phyloP scores from a whole-genome alignment of 2,113 vertebrate genomes.

The Paracanthobrama guichenoti region DNA sequence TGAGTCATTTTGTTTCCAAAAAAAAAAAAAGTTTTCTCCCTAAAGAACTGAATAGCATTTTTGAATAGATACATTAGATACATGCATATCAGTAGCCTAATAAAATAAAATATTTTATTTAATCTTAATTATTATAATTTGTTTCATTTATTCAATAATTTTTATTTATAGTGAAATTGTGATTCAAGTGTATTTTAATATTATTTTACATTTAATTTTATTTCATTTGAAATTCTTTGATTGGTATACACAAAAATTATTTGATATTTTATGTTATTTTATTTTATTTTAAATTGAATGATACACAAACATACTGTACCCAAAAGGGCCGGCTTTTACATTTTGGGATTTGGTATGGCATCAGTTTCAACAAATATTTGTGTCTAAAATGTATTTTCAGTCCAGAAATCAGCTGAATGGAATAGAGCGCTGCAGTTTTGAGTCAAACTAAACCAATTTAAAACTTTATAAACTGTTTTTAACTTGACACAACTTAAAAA shows the following conservation, averaged over 20 bases:
- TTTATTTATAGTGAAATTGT: neutral
- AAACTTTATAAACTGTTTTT: neutral
- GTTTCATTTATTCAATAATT: neutral
- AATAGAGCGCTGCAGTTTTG: neutral
- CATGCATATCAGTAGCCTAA: too few relatives aligned
- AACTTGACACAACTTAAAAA: neutral
- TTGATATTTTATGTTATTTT: too few relatives aligned
- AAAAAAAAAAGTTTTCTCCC: neutral
- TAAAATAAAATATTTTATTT: neutral
- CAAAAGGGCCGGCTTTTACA: too few relatives aligned
- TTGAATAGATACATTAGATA: too few relatives aligned
- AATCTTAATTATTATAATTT: neutral
- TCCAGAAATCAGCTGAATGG: neutral
- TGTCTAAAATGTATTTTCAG: too few relatives aligned
- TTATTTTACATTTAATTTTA: neutral
- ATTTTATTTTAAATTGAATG: too few relatives aligned
- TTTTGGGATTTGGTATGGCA: too few relatives aligned
- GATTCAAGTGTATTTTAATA: neutral
- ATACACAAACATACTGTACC: neutral
- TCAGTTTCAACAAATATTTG: too few relatives aligned
- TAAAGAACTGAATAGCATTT: neutral
- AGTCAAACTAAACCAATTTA: neutral
- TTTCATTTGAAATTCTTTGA: neutral
- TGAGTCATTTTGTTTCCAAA: too few relatives aligned
- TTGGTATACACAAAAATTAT: too few relatives aligned